Base-by-base conservation (phyloP, 2,797 vertebrate species). In the Parauchenoglanis ngamensis region DNA sequence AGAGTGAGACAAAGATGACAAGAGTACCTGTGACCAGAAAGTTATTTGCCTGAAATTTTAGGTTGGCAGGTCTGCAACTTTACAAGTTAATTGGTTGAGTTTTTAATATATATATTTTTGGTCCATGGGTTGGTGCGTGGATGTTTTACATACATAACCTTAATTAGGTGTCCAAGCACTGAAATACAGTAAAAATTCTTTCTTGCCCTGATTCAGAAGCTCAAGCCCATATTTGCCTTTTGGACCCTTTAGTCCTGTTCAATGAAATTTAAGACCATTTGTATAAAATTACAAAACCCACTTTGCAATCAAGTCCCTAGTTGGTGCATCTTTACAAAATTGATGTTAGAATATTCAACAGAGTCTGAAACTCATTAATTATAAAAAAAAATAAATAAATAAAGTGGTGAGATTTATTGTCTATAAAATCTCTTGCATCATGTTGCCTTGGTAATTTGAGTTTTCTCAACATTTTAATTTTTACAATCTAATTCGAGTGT, bases 1-100 rank as follows among this genome's bases (percentile, higher is more conserved):
- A 90, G 92, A 95, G 93, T 92, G 94, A 95, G 95, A 93, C 94
- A 95, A 94, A 93, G 94, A 95, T 95, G 95, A 96, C 94, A 95
- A 44, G 88, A 89, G 93, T 91, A 92, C 89, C 91, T 93, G 92
- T 93, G 90, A 90, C 92, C 91, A 92, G 92, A 93, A 94, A 95
- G 93, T 94, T 95, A 95, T 49, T 49, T 49, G 93, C 92, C 92
- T 83, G 63, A 68, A 68, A 68, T 83, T 83, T 2, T 0, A 17
- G 46, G 81, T 83, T 83, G 46, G 17, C 63, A 83, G n/a, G 25
- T 83, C 25, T 67, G 4, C 61, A 67, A 2, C n/a, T 67, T 83
- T 10, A 52, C 46, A 52, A 23, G n/a, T 21, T n/a, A 68, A 12
- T 54, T 31, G 46, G 17, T 83, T 83, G 65, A 54, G 13, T 52